A percentile compares a stretch with the other conserved stretches of the same genome.
These are phyloP conservation scores for Amniataba percoides DNA, from an alignment of 2,797 vertebrate species.

Conservation along the genomic window DNA sequence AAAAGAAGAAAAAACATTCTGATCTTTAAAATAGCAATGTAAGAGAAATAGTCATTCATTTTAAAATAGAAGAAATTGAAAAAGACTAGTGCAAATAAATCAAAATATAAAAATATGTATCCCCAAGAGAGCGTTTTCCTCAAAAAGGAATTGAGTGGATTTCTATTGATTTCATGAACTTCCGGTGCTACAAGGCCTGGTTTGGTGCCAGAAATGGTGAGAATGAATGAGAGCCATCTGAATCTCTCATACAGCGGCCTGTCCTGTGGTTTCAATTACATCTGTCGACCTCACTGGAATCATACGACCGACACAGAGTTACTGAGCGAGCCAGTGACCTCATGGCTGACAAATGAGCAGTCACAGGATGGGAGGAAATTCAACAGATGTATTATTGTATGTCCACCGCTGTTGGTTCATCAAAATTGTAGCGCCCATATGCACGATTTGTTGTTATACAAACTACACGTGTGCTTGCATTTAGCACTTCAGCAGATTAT, in stretches of 20 bases:
- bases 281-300: constrained; percentile 60
- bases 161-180: constrained; percentile 6
- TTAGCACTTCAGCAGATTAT: not conserved
- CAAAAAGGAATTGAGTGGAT: not conserved
- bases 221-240: constrained; percentile 30
- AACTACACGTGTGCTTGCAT: not conserved
- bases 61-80: too few relatives aligned
- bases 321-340: constrained; percentile 56
- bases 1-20: too few relatives aligned
- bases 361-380: constrained; percentile 60
- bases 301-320: constrained; percentile 56
- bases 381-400: constrained; percentile 40
- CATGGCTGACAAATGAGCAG: constrained; percentile 60
- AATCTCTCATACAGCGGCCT: constrained; percentile 40
- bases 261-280: constrained; percentile 79
- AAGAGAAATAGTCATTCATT: not conserved
- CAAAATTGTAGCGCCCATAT: not conserved
- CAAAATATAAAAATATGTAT: not conserved
- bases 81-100: not conserved
- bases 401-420: constrained; percentile 20
- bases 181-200: not conserved
- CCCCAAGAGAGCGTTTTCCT: not conserved
- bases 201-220: constrained; percentile 19
- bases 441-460: not conserved
- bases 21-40: not conserved